A percentile compares a stretch with the other conserved stretches of the same genome.
phyloP scores from a whole-genome alignment of 2,888 invertebrate genomes.

The Tinea trinotella region DNA sequence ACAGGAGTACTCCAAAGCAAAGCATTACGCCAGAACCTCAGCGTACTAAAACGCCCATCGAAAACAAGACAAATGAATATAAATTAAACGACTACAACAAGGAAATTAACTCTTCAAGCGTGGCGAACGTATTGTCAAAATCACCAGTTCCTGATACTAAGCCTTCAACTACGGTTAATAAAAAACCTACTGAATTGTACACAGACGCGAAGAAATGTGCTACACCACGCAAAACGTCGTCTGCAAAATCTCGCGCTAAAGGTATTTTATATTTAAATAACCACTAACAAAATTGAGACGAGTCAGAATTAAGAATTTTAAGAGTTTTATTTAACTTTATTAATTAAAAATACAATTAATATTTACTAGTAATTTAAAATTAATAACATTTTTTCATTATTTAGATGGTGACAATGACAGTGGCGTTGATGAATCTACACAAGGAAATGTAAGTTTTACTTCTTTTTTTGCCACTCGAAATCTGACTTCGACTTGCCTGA shows the following conservation, averaged over 20 bases:
- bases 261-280: constrained; percentile 35
- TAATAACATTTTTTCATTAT: constrained; percentile 35
- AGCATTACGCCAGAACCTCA: constrained; percentile 44
- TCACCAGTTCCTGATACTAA: constrained; percentile 32
- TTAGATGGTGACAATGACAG: constrained; percentile 89
- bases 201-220: constrained; percentile 43
- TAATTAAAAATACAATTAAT: constrained; percentile 4
- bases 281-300: constrained; percentile 17
- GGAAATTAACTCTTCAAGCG: constrained; percentile 33
- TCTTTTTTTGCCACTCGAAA: too few species aligned
- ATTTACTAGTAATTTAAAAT: constrained; percentile 23
- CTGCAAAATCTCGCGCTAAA: constrained; percentile 59
- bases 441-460: constrained; percentile 78
- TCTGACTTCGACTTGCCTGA: too few species aligned
- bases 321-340: background rate
- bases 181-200: constrained; percentile 55
- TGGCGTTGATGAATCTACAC: constrained; percentile 85
- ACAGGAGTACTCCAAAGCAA: constrained; percentile 34
- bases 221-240: constrained; percentile 53
- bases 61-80: constrained; percentile 37
- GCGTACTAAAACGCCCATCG: constrained; percentile 50
- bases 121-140: constrained; percentile 26
- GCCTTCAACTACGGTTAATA: constrained; percentile 28
- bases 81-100: constrained; percentile 28
- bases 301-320: constrained; percentile 9